Conservation (phyloP, 2,797 vertebrate species). For the Allenopithecus nigroviridis region DNA sequence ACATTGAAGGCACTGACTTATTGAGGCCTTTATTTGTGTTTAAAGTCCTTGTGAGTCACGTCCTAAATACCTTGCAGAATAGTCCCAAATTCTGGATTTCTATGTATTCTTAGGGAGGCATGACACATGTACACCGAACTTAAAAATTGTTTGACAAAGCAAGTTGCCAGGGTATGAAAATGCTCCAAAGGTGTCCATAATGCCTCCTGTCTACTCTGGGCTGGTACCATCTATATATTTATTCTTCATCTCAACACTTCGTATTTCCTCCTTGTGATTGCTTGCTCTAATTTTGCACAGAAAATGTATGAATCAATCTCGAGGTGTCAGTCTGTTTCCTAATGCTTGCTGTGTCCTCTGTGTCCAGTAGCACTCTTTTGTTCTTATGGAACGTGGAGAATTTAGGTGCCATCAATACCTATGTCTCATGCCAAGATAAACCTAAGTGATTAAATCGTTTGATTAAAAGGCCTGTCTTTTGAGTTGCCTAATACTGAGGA, state of each 20-base stretch:
- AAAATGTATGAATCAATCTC: background rate
- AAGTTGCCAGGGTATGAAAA: background rate
- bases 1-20: background rate
- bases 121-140: background rate
- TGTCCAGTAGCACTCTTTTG: accelerated
- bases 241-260: too few species aligned
- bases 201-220: background rate
- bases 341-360: accelerated
- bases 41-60: background rate
- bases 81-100: background rate
- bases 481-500: background rate
- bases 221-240: background rate
- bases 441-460: background rate
- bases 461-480: background rate
- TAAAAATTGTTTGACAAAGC: background rate
- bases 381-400: accelerated
- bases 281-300: background rate
- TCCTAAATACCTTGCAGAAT: background rate
- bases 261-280: background rate
- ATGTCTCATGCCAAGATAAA: background rate
- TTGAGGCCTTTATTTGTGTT: background rate
- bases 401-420: background rate
- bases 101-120: background rate
- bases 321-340: background rate
- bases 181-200: accelerated